Base-by-base conservation (phyloP, 2,113 vertebrate species). In the Cheilinus undulatus region DNA sequence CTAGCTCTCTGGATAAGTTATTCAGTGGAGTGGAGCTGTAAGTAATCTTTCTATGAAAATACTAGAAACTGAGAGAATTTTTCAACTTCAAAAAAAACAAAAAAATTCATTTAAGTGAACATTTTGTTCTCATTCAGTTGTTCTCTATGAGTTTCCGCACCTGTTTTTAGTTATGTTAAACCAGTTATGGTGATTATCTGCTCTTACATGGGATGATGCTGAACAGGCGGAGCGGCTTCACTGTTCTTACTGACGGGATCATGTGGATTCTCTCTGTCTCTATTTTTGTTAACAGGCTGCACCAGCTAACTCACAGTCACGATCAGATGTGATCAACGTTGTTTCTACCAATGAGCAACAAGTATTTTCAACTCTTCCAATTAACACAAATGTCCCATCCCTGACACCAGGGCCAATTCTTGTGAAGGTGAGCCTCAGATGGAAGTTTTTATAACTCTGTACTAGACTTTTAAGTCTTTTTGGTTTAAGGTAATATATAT, bases 351-450 rank as follows among this genome's bases (percentile, higher is more conserved):
- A 84, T 51, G 69, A 94, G 69, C 81, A 85, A 30, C 90, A 88
- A 54, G 78, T 87, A 48, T 78, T 85, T 68, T 7, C 85, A 2
- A 86, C 93, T 67, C 92, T 91, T 67, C 84, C 89, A 56, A 70
- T 91, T 52, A 88, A 58, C 73, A 72, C 89, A 5, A 74, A 76
- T 13, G 83, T 91, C 71, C 90, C 94, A 63, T 49, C 86, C 43
- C 5, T 61, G 26, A 95, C 96, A 74, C 86, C 93, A 4, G 94
- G 92, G 42, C 96, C 95, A 28, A 82, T 95, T 0, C 94, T 98
- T 56, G 91, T 97, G 7, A 99, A 99, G 96, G 98, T 99, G 69
- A 61, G 91, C 7, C 42, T 22, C 8, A 45, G 32, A 34, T 34
- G 32, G 8, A 10, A 10, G 28, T 34, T 34, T 34, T 34, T 34